phyloP scores from a whole-genome alignment of 2,113 vertebrate genomes.

The Sisor rabdophorus region DNA sequence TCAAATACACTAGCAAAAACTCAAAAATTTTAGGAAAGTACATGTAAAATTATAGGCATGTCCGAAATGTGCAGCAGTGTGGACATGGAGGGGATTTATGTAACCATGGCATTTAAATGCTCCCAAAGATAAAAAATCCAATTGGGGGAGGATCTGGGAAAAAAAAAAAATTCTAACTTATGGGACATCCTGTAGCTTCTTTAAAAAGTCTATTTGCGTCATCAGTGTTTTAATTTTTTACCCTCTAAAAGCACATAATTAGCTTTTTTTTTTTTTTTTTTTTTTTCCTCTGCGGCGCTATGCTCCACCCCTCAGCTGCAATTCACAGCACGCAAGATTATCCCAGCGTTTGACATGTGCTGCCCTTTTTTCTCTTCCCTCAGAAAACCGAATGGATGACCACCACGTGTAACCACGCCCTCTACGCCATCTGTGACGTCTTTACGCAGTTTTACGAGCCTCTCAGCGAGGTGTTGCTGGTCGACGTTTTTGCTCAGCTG shows the following conservation, averaged over 20 bases:
- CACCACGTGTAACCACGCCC: constrained; percentile 94
- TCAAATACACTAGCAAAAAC: too few relatives aligned
- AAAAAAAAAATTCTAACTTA: too few relatives aligned
- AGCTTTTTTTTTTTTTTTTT: neutral
- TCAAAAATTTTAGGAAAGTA: too few relatives aligned
- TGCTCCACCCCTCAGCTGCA: neutral
- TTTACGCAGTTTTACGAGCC: constrained; percentile 96
- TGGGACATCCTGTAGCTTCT: too few relatives aligned
- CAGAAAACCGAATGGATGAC: constrained; percentile 99
- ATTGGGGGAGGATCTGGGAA: too few relatives aligned
- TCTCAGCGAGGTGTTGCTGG: constrained; percentile 86
- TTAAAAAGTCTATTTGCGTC: neutral
- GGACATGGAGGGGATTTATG: too few relatives aligned
- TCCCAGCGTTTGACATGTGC: neutral
- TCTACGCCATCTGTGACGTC: constrained; percentile 95
- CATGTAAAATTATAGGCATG: too few relatives aligned
- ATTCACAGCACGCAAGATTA: neutral
- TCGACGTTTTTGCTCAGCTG: constrained; percentile 88
- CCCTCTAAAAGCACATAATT: too few relatives aligned
- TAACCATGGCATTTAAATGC: too few relatives aligned
- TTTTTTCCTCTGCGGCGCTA: neutral
- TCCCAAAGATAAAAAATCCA: too few relatives aligned
- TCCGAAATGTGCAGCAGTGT: too few relatives aligned
- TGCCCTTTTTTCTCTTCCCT: constrained; percentile 11
- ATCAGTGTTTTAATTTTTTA: too few relatives aligned